phyloP scores from a whole-genome alignment of 1,140 invertebrate genomes.

The Ceratosolen solmsi region DNA sequence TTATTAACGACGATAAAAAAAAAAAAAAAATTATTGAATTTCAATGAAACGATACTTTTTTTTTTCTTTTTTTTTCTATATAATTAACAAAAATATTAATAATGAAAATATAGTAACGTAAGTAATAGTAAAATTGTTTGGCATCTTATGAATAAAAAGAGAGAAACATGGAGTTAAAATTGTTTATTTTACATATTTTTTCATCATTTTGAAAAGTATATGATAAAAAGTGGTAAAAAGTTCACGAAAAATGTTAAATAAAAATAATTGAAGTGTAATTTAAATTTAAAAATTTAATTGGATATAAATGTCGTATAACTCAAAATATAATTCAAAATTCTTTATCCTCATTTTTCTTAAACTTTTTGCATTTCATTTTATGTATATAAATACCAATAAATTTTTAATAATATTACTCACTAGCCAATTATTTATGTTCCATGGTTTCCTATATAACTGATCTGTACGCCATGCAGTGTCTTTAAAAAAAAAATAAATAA shows the following conservation, averaged over 20 bases:
- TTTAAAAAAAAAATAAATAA: conserved; percentile 24
- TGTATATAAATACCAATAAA: background rate
- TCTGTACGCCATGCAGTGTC: conserved; percentile 21
- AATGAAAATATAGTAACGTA: background rate
- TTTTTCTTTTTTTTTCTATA: no score
- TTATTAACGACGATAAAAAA: background rate
- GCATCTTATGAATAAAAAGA: background rate
- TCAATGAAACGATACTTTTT: no score
- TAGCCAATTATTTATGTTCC: background rate
- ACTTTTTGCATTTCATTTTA: background rate
- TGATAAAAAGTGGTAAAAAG: background rate
- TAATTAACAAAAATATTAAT: no score
- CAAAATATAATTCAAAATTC: background rate
- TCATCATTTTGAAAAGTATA: background rate
- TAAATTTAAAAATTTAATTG: background rate
- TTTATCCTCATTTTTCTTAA: background rate
- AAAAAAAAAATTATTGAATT: background rate
- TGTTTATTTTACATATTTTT: background rate
- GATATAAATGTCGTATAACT: background rate
- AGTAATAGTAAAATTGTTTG: background rate
- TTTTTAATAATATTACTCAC: background rate
- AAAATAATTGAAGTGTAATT: background rate
- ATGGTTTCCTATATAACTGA: conserved; percentile 1
- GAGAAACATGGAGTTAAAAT: background rate
- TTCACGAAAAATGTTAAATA: background rate